A percentile compares a stretch with the other conserved stretches of the same genome.
Evolutionary conservation across 2,888 invertebrate genomes (phyloP).

Genomic region (Drosophila borborema): DNA sequence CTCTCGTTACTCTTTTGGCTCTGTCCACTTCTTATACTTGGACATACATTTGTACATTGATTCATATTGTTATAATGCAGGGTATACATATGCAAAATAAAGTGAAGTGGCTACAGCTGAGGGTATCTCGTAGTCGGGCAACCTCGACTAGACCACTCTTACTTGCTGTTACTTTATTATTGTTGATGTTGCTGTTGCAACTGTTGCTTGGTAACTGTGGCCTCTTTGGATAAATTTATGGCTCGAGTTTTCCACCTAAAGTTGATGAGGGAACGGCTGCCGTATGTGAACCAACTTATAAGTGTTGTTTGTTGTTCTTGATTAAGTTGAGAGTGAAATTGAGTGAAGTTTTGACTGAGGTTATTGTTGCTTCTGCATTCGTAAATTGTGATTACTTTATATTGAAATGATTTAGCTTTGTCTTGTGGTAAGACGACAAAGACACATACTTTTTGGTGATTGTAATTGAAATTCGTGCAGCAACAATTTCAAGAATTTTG

Average conservation of each 20-base stretch:
- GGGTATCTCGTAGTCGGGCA: neutral
- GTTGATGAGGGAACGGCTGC: conserved; percentile 40
- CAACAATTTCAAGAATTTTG: neutral
- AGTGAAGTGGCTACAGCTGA: neutral
- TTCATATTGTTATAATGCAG: conserved; percentile 22
- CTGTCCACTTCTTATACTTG: neutral
- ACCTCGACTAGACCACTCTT: neutral
- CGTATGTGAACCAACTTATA: conserved; percentile 7
- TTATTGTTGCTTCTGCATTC: neutral
- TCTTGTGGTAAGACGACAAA: too few species aligned
- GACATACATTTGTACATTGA: neutral
- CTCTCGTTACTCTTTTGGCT: neutral
- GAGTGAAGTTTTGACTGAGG: neutral
- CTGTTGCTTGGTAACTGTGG: conserved; percentile 32
- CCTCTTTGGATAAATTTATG: conserved; percentile 45
- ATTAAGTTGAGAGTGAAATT: conserved; percentile 7
- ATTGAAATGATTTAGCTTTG: neutral
- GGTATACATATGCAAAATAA: neutral
- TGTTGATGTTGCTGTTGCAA: conserved; percentile 44
- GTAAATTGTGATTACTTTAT: too few species aligned
- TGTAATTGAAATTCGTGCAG: conserved; percentile 16
- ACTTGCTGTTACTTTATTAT: conserved; percentile 48
- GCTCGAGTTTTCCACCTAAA: conserved; percentile 26
- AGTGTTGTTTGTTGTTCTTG: conserved; percentile 17
- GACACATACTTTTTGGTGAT: neutral